phyloP scores from a whole-genome alignment of 1,140 invertebrate species.

The Cotesia typhae region DNA sequence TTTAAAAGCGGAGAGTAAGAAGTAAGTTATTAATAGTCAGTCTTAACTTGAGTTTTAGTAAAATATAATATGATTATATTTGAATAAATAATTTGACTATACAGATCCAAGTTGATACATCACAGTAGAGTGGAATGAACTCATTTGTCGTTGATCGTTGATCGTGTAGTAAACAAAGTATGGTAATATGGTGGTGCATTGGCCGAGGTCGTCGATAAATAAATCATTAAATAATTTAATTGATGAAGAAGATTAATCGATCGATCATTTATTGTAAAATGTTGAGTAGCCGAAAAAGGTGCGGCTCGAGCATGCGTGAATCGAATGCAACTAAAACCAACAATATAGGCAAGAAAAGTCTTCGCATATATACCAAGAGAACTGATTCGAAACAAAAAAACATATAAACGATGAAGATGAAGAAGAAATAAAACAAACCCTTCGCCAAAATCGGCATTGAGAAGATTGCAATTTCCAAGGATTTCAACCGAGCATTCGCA shows the following conservation, averaged over 20 bases:
- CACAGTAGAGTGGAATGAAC: not conserved
- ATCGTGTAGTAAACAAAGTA: not conserved
- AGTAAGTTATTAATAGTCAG: too few species aligned
- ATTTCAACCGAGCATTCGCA: conserved; percentile 15
- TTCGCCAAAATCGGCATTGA: conserved; percentile 20
- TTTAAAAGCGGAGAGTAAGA: too few species aligned
- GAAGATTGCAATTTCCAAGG: conserved; percentile 24
- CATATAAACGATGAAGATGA: not conserved
- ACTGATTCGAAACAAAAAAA: conserved; percentile 2
- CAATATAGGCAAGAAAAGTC: not conserved
- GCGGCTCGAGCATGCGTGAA: conserved; percentile 25
- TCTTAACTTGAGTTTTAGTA: too few species aligned
- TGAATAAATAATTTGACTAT: too few species aligned
- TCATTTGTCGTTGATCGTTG: not conserved
- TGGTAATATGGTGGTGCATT: not conserved
- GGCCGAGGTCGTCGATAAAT: conserved; percentile 10
- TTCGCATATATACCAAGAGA: not conserved
- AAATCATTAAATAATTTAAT: conserved; percentile 7
- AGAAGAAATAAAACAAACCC: conserved; percentile 14
- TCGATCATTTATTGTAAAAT: conserved; percentile 21
- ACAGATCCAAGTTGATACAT: too few species aligned
- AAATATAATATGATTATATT: too few species aligned
- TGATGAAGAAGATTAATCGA: conserved; percentile 10
- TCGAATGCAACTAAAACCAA: not conserved
- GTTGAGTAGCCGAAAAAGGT: conserved; percentile 21